Base-by-base conservation (phyloP, 1,140 invertebrate genomes). In the Lordiphosa clarofinis region DNA sequence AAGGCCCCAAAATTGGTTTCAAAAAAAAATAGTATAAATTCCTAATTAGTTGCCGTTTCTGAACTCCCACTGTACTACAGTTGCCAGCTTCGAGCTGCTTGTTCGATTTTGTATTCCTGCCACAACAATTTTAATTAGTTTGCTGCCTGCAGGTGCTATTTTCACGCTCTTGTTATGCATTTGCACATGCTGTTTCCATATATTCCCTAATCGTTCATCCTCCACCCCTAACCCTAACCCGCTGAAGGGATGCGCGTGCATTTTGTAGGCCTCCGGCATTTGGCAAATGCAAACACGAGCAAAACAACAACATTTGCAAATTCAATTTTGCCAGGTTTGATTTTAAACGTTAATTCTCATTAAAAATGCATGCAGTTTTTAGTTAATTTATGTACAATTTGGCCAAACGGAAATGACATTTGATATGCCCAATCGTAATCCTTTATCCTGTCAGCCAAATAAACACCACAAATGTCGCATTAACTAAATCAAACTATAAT, bases 121-220 rank as follows among this genome's bases (percentile, higher is more conserved):
- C 52, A 31, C 53, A 68, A 58, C 39, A 53, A 82, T 75, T 72
- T 82, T 82, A 81, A 81, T 81, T 82, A 81, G 76, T 56, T 65
- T 69, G 42, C 42, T 38, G 63, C 55, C 67, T 56, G 62, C 76
- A 82, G 76, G 75, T 81, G 76, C 67, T 75, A 48, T 59, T 56
- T 76, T 74, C 71, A 58, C 55, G 75, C 61, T 63, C 40, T 44
- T 44, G 48, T 40, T 35, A 24, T 36, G 6, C 47, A 55, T 37
- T 42, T 31, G 55, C 52, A 60, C 60, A 54, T 63, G 15, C 3
- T 63, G 60, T 50, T 8, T 19, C 46, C 3, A 9, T 4, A 19
- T 3, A 13, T 40, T 15, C 38, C 15, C 15, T 15, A 15, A 15
- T 15, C 3, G 15, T 24, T 12, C 33, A 36, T 15, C 31, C 15